Base-by-base conservation (phyloP, 2,888 invertebrate genomes). In the Phalangium opilio region DNA sequence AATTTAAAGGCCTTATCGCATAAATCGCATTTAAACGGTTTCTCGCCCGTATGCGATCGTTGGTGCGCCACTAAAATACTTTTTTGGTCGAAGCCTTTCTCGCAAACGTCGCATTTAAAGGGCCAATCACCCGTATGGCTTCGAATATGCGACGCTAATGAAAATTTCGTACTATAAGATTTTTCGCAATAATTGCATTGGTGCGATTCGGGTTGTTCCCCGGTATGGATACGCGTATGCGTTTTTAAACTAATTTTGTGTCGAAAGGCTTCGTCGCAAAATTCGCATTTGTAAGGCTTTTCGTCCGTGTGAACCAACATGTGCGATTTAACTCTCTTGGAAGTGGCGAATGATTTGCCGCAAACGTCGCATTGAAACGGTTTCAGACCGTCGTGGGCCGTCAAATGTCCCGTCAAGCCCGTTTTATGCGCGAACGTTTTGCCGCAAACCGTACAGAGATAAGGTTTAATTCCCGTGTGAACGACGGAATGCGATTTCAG, bases 321-420 rank as follows among this genome's bases (percentile, higher is more conserved):
- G n/a, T 38, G 38, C n/a, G 8, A 12, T 38, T 12, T 12, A 8
- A 38, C 10, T 10, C 14, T 38, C 15, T 8, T 12, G 14, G 15
- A 17, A 38, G 8, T 10, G 10, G 12, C 12, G 18, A 38, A 38
- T 8, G 10, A 10, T 14, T 12, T 38, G 2, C 18, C 38, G n/a
- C 15, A 53, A 7, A 38, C 58, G 3, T 62, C 62, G n/a, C 38
- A 38, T 17, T 18, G 10, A 14, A 18, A 38, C 8, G 15, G 38
- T 38, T 2, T 38, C 14, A 17, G 12, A 10, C 14, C 38, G 2
- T n/a, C n/a, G 2, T 14, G 18, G 10, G 38, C 2, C 2, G 10
- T 18, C 18, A 10, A 3, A 10, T 12, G n/a, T 38, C 12, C n/a
- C n/a, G 15, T 10, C 8, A 10, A 10, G n/a, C 8, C 62, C 55